Base-by-base conservation (phyloP, 2,888 invertebrate species). In the Mythimna loreyi region DNA sequence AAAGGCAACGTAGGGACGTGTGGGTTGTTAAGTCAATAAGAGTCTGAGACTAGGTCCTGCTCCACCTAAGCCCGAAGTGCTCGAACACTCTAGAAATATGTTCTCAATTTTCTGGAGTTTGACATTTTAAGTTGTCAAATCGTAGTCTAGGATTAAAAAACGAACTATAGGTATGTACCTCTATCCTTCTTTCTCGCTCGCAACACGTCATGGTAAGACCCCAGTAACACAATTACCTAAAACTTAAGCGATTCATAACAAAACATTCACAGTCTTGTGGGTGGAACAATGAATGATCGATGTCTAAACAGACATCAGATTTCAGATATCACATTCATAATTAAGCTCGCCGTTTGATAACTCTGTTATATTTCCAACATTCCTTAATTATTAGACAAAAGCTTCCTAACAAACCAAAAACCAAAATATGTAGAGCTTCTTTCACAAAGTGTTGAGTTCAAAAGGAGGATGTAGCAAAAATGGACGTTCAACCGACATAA, bases 401-500 rank as follows among this genome's bases (percentile, higher is more conserved):
- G 62, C 61, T 62, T 57, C 25, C 63, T 49, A 40, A 61, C n/a
- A 68, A 64, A 68, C 49, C n/a, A 33, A 21, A 0, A 25, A 50
- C 69, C 58, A 69, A 28, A 25, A 19, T 49, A 52, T 5, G 0
- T 3, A 67, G 62, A 67, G 1, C 57, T 63, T 4, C 3, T 7
- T 21, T 2, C 1, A 11, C 0, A 4, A 56, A 33, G 8, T 5
- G n/a, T 61, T 23, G 11, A 16, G 53, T 58, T 52, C 21, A 8
- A 30, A 36, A n/a, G 43, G 33, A 49, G 53, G 67, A 23, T 66
- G 75, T 33, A 45, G 28, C 56, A 43, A 69, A 19, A 69, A 45
- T 67, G 67, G 78, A 11, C 63, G 2, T 7, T 57, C 25, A 61
- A 72, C 67, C 61, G 56, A 80, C 67, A 78, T 72, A 72, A 71